Evolutionary conservation across 2,888 invertebrate genomes (phyloP).

Genomic region (Andrena chrysosceles): DNA sequence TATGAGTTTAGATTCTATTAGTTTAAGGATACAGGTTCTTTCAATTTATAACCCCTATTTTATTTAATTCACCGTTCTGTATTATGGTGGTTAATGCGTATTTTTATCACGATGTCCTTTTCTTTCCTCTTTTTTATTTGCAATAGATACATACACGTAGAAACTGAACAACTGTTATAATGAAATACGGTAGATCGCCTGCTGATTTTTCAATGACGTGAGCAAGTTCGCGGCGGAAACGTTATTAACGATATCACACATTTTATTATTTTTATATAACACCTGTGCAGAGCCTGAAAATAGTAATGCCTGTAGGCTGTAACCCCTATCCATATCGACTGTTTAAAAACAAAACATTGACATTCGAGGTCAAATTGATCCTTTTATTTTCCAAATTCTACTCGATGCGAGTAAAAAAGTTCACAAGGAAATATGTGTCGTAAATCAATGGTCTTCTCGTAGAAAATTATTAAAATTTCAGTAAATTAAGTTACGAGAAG

Average conservation of each 20-base stretch:
- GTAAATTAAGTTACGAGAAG: no score
- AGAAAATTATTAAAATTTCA: no score
- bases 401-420: no score
- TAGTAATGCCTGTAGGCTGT: background rate
- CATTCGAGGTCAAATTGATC: no score
- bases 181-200: conserved; percentile 28
- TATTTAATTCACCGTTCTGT: background rate
- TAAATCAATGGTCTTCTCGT: no score
- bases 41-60: background rate
- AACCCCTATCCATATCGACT: background rate
- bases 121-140: conserved; percentile 30
- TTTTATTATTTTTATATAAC: conserved; percentile 50
- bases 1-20: background rate
- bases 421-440: no score
- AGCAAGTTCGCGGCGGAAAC: conserved; percentile 20
- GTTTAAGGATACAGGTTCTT: background rate
- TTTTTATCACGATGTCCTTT: background rate
- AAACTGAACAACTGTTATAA: conserved; percentile 43
- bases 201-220: conserved; percentile 19
- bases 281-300: conserved; percentile 1
- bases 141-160: conserved; percentile 38
- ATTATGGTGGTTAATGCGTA: background rate
- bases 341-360: background rate
- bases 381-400: no score
- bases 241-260: conserved; percentile 43